Evolutionary conservation across 1,140 invertebrate genomes (phyloP), one percentile per base, ranked within the genome.

Genomic region (Leucophenga varia): DNA sequence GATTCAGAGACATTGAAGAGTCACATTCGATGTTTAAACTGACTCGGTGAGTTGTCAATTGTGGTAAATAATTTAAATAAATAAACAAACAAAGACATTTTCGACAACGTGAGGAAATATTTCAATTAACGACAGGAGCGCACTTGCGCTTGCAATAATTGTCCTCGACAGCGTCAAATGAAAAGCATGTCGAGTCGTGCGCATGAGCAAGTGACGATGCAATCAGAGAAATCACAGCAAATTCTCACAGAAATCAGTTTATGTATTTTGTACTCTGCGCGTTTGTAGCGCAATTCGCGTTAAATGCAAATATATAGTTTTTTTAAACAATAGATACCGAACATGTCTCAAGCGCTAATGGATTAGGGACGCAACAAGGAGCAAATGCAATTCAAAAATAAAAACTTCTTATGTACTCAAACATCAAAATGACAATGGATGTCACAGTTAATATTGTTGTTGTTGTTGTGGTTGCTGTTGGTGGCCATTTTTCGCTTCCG

Each of bases 301-400:
- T 68, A 67, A 67, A 67, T 67, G 63, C 63, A 67, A 67, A 67
- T 67, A 64, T n/a, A n/a, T n/a, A n/a, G n/a, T n/a, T 67, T 54
- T 67, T 56, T 57, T 67, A 64, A 67, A n/a, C n/a, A n/a, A n/a
- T n/a, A n/a, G n/a, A n/a, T n/a, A n/a, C n/a, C n/a, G n/a, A n/a
- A n/a, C n/a, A n/a, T n/a, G n/a, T n/a, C n/a, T n/a, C n/a, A n/a
- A n/a, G n/a, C n/a, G n/a, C n/a, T n/a, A n/a, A n/a, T n/a, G n/a
- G n/a, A n/a, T n/a, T n/a, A n/a, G n/a, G n/a, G n/a, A n/a, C n/a
- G n/a, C n/a, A n/a, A n/a, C n/a, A n/a, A n/a, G n/a, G n/a, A n/a
- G n/a, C n/a, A n/a, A n/a, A n/a, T n/a, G 17, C 49, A 61, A 64
- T 58, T 35, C 39, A 48, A 56, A 47, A 49, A 22, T 31, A 36